These are phyloP conservation scores for Brachymystax lenok DNA, from an alignment of 2,797 vertebrate species.

Conservation along the genomic window DNA sequence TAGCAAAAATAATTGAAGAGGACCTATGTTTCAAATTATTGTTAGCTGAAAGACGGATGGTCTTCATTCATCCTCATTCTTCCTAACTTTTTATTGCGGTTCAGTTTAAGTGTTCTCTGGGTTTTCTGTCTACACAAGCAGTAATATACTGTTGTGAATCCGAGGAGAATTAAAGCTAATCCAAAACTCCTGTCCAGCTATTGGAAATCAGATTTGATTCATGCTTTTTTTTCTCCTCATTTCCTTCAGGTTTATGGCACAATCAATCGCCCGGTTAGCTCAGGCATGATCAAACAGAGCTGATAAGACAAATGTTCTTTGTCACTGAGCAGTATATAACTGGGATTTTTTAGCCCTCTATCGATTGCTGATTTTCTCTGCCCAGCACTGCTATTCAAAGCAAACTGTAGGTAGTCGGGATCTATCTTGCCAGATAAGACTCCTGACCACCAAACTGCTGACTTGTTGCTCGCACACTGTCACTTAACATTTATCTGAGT, in stretches of 20 bases:
- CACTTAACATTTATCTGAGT: constrained; percentile 20
- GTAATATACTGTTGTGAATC: constrained; percentile 43
- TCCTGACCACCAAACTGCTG: constrained; percentile 43
- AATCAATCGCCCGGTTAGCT: constrained; percentile 60
- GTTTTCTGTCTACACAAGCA: constrained; percentile 38
- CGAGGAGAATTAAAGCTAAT: constrained; percentile 45
- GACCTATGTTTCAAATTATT: constrained; percentile 36
- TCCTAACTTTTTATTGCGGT: constrained; percentile 43
- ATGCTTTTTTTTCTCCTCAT: constrained; percentile 38
- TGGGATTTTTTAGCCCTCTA: constrained; percentile 49
- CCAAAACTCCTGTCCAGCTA: constrained; percentile 41
- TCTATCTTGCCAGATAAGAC: constrained; percentile 53
- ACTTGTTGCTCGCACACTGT: constrained; percentile 44
- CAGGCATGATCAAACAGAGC: constrained; percentile 56
- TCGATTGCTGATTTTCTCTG: constrained; percentile 64
- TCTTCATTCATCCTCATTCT: constrained; percentile 44
- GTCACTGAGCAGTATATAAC: constrained; percentile 56
- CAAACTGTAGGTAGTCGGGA: constrained; percentile 46
- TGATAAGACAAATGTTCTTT: constrained; percentile 58
- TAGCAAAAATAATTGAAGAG: constrained; percentile 26
- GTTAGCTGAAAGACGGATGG: constrained; percentile 24
- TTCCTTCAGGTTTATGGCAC: constrained; percentile 47
- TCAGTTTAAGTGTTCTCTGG: constrained; percentile 13
- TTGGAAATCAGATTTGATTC: constrained; percentile 59
- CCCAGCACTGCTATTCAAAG: constrained; percentile 64